Evolutionary conservation across 2,113 vertebrate species (phyloP), one percentile per base, ranked within the genome.

Genomic region (Glareola pratincola): DNA sequence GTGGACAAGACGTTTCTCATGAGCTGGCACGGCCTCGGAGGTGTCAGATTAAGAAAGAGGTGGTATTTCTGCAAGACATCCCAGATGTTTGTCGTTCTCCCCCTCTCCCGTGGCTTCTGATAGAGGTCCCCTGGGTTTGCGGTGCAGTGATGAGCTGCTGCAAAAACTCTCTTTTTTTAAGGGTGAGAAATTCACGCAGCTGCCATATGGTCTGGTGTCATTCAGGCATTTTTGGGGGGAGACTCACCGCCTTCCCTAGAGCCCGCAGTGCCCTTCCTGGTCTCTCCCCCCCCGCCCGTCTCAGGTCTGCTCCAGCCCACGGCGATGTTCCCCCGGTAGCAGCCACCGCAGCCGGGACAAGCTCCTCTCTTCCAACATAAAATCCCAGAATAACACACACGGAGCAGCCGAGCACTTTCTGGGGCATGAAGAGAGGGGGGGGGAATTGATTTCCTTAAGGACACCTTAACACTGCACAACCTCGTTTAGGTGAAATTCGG

Each of bases 121-220:
- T 8, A 1, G 2, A 68, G 34, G 12, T 2, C 51, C 7, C 2
- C 51, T 3, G 41, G n/a, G 34, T 32, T 57, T 26, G 20, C 34
- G 11, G 41, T 2, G 41, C 34, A 12, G 41, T 4, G 3, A 12
- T 20, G 64, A 48, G 78, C 50, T 62, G 67, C 59, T 74, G 39
- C 39, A 56, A 59, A 64, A 26, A 36, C 59, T 22, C 48, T 20
- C 4, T 2, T 50, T 36, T 36, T 45, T 36, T 64, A 26, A 50
- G 37, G 63, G 20, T 2, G 4, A 39, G 54, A 43, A 45, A 45
- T 85, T 37, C 12, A 6, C 14, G 11, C 48, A 37, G 50, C 48
- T 37, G 59, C 59, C 27, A 18, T 34, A 34, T 18, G 59, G 34
- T 18, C 29, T 45, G 12, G 27, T 63, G 69, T 56, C 47, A 16